phyloP scores from a whole-genome alignment of 1,140 invertebrate genomes.

The Galleria mellonella region DNA sequence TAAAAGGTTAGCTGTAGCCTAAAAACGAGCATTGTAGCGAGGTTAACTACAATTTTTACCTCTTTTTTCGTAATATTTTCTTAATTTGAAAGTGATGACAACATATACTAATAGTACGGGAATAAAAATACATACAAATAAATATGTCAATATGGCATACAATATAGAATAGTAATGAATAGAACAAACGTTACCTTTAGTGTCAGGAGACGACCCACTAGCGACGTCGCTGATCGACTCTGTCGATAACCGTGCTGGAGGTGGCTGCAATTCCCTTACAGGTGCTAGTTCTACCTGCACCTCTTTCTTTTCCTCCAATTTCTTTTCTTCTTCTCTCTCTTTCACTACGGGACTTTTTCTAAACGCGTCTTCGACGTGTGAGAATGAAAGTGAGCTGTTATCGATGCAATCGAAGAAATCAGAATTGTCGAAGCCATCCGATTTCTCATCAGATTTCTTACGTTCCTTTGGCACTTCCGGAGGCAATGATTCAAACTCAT shows the following conservation, averaged over 20 bases:
- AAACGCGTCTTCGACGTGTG: slow-evolving; percentile 68
- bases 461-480: slow-evolving; percentile 65
- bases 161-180: not conserved
- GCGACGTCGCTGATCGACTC: slow-evolving; percentile 76
- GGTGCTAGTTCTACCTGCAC: slow-evolving; percentile 29
- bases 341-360: slow-evolving; percentile 63
- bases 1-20: too few species aligned
- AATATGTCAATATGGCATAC: too few species aligned
- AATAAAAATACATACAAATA: too few species aligned
- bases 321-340: slow-evolving; percentile 53
- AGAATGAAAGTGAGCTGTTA: slow-evolving; percentile 64
- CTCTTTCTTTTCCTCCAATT: slow-evolving; percentile 37
- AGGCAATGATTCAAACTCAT: slow-evolving; percentile 71
- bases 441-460: slow-evolving; percentile 70
- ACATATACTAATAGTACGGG: too few species aligned
- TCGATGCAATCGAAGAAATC: slow-evolving; percentile 73
- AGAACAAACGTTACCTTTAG: slow-evolving; percentile 49
- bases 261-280: slow-evolving; percentile 40
- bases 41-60: too few species aligned
- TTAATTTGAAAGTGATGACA: too few species aligned
- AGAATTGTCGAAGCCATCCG: slow-evolving; percentile 68
- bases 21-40: too few species aligned
- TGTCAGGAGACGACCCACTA: slow-evolving; percentile 77
- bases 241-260: slow-evolving; percentile 60
- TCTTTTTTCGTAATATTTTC: too few species aligned